phyloP scores from a whole-genome alignment of 2,113 vertebrate genomes.

The Stigmatopora nigra region DNA sequence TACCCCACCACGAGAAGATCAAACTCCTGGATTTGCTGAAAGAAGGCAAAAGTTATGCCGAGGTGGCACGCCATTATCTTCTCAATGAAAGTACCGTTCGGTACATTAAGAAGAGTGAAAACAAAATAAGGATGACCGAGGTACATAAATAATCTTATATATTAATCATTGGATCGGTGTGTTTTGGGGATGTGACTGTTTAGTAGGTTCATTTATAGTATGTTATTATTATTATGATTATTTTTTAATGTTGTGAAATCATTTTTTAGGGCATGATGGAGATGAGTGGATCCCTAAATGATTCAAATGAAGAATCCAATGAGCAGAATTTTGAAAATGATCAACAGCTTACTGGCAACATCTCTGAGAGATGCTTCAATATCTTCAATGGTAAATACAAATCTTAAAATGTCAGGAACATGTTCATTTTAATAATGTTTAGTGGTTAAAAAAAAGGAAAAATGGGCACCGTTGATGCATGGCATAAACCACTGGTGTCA shows the following conservation, averaged over 20 bases:
- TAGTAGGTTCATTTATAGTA: too few relatives aligned
- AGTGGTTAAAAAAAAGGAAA: too few relatives aligned
- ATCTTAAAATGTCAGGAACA: slow-evolving; percentile 47
- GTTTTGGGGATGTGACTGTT: too few relatives aligned
- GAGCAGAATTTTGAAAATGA: slow-evolving; percentile 66
- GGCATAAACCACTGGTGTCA: too few relatives aligned
- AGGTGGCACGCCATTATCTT: neutral
- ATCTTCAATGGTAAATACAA: slow-evolving; percentile 53
- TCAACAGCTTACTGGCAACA: slow-evolving; percentile 54
- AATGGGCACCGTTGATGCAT: slow-evolving; percentile 46
- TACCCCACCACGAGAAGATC: neutral
- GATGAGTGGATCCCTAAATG: slow-evolving; percentile 57
- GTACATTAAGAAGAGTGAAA: neutral
- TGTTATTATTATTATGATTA: too few relatives aligned
- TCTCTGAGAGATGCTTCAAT: slow-evolving; percentile 21
- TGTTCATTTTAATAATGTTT: too few relatives aligned
- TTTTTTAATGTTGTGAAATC: neutral
- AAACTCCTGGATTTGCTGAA: neutral
- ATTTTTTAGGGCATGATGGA: slow-evolving; percentile 54
- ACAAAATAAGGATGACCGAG: neutral
- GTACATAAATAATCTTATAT: neutral
- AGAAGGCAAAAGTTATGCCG: neutral
- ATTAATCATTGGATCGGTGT: too few relatives aligned
- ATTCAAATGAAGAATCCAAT: slow-evolving; percentile 58
- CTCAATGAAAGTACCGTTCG: neutral